Percentiles rank a stretch among this genome's conserved stretches.
Evolutionary conservation across 2,888 invertebrate species (phyloP).

Genomic region (Elmis aenea): DNA sequence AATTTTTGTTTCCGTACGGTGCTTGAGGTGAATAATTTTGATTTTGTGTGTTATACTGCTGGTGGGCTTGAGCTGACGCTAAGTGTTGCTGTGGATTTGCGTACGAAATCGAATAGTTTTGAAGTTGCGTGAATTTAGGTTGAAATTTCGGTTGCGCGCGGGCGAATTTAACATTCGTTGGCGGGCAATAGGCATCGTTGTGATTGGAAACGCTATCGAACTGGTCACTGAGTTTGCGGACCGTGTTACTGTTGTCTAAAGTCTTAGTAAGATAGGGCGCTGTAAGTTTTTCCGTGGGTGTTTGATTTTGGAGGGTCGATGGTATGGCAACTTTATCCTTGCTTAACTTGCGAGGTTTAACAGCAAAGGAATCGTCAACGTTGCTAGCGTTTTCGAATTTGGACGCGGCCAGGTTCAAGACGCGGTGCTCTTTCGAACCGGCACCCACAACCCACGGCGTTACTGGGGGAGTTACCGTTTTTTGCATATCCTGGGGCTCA

Average conservation of each 20-base stretch:
- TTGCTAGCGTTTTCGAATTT: conserved; percentile 50
- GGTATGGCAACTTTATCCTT: conserved; percentile 35
- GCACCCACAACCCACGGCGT: conserved; percentile 48
- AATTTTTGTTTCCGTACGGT: no score
- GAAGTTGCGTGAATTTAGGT: conserved; percentile 6
- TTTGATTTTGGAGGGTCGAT: conserved; percentile 19
- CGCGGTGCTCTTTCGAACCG: conserved; percentile 47
- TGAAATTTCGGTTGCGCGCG: conserved; percentile 1
- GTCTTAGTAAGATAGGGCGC: conserved; percentile 36
- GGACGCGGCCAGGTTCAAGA: conserved; percentile 50
- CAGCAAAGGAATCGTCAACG: conserved; percentile 4
- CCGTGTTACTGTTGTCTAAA: conserved; percentile 32
- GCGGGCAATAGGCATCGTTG: conserved; percentile 18
- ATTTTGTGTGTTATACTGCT: conserved; percentile 17
- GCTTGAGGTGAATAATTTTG: no score
- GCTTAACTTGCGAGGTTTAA: conserved; percentile 33
- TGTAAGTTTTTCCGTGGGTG: conserved; percentile 29
- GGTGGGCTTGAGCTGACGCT: conserved; percentile 12
- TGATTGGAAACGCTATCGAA: conserved; percentile 32
- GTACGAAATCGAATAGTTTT: conserved; percentile 7
- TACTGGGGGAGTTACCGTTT: conserved; percentile 17
- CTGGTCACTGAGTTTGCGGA: conserved; percentile 42
- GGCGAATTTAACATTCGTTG: conserved; percentile 24
- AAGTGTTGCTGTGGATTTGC: conserved; percentile 6
- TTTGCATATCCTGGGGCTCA: conserved; percentile 14